Percentiles rank a stretch among this genome's conserved stretches.
phyloP scores from a whole-genome alignment of 2,113 vertebrate genomes.

The Vombatus ursinus region DNA sequence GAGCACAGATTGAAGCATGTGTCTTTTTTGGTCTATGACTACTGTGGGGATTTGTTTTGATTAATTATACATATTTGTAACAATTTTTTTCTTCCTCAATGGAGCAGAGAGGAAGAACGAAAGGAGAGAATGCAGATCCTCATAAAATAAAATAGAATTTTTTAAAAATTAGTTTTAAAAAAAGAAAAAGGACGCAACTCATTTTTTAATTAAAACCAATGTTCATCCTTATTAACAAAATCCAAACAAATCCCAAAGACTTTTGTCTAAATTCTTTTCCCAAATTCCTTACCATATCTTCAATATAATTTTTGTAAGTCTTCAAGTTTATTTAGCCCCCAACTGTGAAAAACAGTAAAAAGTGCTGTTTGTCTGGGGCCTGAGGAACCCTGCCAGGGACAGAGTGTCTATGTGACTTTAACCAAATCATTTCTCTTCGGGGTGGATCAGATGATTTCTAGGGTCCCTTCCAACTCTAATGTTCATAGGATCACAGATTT shows the following conservation, averaged over 20 bases:
- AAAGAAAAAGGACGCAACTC: background rate
- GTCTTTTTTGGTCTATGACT: background rate
- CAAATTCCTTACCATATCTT: background rate
- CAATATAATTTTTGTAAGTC: fast-evolving
- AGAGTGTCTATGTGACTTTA: background rate
- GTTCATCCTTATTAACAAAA: background rate
- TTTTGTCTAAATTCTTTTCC: background rate
- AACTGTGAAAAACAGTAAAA: fast-evolving
- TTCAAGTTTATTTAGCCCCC: background rate
- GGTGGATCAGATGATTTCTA: background rate
- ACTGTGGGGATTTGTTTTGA: background rate
- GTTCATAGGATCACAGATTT: background rate
- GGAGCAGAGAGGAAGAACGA: background rate
- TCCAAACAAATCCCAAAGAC: conserved; percentile 4
- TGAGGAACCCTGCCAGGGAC: background rate
- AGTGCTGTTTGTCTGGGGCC: background rate
- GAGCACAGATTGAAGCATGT: background rate
- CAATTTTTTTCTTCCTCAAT: background rate
- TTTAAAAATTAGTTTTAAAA: conserved; percentile 21
- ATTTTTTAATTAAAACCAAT: conserved; percentile 34
- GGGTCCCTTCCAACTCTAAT: background rate
- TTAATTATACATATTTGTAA: background rate
- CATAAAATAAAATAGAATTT: background rate
- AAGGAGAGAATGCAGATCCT: background rate
- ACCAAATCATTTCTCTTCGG: background rate